Evolutionary conservation across 2,113 vertebrate genomes (phyloP), one percentile per base, ranked within the genome.

Genomic region (Cheilinus undulatus): DNA sequence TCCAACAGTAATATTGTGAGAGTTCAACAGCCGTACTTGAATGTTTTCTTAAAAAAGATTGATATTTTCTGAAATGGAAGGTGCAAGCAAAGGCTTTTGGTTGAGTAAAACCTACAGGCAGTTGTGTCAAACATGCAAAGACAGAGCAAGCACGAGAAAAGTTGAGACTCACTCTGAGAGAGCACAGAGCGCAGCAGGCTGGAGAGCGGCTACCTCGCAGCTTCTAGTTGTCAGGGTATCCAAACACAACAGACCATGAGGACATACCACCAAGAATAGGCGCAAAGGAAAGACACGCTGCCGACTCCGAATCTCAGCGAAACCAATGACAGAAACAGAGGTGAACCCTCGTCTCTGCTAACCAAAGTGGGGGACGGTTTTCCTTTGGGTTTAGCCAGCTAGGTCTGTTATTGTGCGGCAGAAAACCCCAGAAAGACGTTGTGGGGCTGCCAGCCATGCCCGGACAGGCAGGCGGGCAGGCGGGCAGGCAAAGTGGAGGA

Each of bases 161-260:
- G 88, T 91, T 90, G 70, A 22, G 45, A 86, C 82, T 84, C 87
- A 80, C 82, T 87, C 76, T 72, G 66, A 81, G 78, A 71, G 53
- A 45, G 36, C 11, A 45, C 42, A 45, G 42, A 45, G 19, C 17
- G 65, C 53, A 13, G 77, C 82, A 65, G 70, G 38, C 80, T 69
- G 80, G 70, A 83, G 80, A 86, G 78, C 51, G 67, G 83, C 82
- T 86, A 86, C 81, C 80, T 83, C 83, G 85, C 69, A 46, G 87
- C 86, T 85, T 70, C 50, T 61, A 82, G 92, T 93, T 89, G 92
- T 92, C 92, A 92, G 85, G 91, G 88, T 84, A 91, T 88, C 86
- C 82, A 91, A 93, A 93, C 89, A 94, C 85, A 93, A 91, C 92
- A 92, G 53, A 86, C 76, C 82, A 80, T 88, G 90, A 91, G 88